Conservation (phyloP, 2,888 invertebrate genomes). For the Meghimatium bilineatum region DNA sequence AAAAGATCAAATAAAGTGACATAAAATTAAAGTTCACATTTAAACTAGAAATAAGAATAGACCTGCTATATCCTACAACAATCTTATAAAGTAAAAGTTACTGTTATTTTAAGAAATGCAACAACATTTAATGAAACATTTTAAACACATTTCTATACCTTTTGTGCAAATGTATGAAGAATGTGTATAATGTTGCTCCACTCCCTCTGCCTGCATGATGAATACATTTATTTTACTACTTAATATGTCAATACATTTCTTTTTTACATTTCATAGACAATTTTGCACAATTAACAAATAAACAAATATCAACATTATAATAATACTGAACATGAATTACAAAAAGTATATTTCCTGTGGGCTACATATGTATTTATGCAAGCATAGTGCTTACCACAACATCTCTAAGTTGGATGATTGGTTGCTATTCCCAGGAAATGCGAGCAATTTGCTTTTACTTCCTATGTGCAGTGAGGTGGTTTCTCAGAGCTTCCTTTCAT, state of each 20-base stretch:
- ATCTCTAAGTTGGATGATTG: too few relatives aligned
- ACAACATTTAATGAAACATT: background rate
- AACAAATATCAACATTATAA: background rate
- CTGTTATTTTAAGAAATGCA: background rate
- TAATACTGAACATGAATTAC: background rate
- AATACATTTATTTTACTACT: slow-evolving; percentile 4
- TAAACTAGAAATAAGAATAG: too few relatives aligned
- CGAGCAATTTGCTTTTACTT: too few relatives aligned
- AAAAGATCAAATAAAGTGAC: too few relatives aligned
- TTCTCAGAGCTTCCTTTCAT: too few relatives aligned
- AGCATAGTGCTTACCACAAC: too few relatives aligned
- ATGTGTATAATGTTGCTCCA: slow-evolving; percentile 82
- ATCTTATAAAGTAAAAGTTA: background rate
- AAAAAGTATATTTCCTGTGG: background rate
- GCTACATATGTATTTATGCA: background rate
- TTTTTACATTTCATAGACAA: too few relatives aligned
- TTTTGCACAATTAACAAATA: background rate
- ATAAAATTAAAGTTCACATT: too few relatives aligned
- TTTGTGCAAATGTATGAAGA: slow-evolving; percentile 83
- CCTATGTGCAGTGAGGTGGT: too few relatives aligned
- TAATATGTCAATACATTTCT: background rate
- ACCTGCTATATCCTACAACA: background rate
- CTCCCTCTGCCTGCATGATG: slow-evolving; percentile 83
- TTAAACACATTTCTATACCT: slow-evolving; percentile 76
- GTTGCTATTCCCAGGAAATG: too few relatives aligned